phyloP scores from a whole-genome alignment of 2,888 invertebrate species.

The Sarcophaga subvicina region DNA sequence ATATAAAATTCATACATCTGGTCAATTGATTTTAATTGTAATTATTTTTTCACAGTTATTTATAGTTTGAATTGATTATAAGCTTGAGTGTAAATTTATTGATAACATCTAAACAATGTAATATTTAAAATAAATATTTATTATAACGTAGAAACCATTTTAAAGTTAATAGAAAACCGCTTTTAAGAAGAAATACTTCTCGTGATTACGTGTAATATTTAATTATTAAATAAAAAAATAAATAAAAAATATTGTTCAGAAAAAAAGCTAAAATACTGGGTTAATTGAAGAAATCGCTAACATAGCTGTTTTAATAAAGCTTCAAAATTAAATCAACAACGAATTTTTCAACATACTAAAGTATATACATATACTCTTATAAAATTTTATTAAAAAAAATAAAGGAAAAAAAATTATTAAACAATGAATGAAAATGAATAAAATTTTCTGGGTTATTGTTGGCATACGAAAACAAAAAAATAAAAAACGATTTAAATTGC shows the following conservation, averaged over 20 bases:
- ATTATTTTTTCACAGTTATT: background rate
- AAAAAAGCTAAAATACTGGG: slow-evolving; percentile 27
- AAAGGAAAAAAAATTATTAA: background rate
- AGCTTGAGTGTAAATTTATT: slow-evolving; percentile 27
- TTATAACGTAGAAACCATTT: slow-evolving; percentile 3
- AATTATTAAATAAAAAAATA: slow-evolving; percentile 20
- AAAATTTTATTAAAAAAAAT: background rate
- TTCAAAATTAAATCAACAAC: background rate
- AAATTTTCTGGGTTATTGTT: background rate
- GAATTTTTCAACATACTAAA: slow-evolving; percentile 8
- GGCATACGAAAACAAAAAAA: too few relatives aligned
- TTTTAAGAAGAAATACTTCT: slow-evolving; percentile 21
- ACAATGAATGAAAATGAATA: background rate
- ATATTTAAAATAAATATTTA: slow-evolving; percentile 55
- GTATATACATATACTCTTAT: background rate
- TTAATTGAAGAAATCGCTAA: slow-evolving; percentile 49
- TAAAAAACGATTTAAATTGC: background rate
- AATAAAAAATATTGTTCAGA: background rate
- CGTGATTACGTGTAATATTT: slow-evolving; percentile 58
- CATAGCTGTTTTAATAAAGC: slow-evolving; percentile 5
- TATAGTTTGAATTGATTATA: slow-evolving; percentile 6
- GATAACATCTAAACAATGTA: slow-evolving; percentile 62
- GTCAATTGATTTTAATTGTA: slow-evolving; percentile 15
- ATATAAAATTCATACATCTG: background rate
- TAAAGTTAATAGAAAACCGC: background rate